Percentiles rank a stretch among this genome's conserved stretches.
These are phyloP conservation scores for Drosophila erecta DNA, from an alignment of 1,140 invertebrate genomes.

Conservation along the genomic window DNA sequence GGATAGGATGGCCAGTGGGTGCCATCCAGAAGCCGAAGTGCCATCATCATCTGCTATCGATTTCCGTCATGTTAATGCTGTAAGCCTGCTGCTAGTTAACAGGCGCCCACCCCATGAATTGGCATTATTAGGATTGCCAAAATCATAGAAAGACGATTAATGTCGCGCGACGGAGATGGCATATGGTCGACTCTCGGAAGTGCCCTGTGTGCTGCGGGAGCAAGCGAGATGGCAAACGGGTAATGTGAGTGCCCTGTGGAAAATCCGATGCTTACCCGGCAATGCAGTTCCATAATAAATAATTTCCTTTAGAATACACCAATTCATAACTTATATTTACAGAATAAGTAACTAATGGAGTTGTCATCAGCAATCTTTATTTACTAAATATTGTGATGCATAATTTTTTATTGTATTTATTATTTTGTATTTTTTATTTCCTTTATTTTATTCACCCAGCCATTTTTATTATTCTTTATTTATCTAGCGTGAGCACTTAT, in stretches of 20 bases:
- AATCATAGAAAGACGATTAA: slow-evolving; percentile 83
- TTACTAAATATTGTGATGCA: too few relatives aligned
- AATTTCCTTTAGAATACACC: too few relatives aligned
- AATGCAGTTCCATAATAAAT: too few relatives aligned
- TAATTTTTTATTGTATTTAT: too few relatives aligned
- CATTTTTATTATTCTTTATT: too few relatives aligned
- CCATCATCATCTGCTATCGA: slow-evolving; percentile 51
- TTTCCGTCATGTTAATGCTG: slow-evolving; percentile 70
- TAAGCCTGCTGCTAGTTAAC: slow-evolving; percentile 73
- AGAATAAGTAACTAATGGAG: too few relatives aligned
- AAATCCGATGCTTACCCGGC: slow-evolving; percentile 17
- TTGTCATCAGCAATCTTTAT: too few relatives aligned
- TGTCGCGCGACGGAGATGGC: slow-evolving; percentile 30
- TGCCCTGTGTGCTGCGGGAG: slow-evolving; percentile 9
- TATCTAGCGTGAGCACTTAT: too few relatives aligned
- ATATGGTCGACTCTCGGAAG: slow-evolving; percentile 8
- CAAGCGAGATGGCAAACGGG: slow-evolving; percentile 40
- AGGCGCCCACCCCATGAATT: slow-evolving; percentile 80
- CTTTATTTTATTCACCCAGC: too few relatives aligned
- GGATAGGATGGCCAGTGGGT: slow-evolving; percentile 32
- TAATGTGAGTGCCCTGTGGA: slow-evolving; percentile 16
- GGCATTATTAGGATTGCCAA: slow-evolving; percentile 82
- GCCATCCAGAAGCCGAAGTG: slow-evolving; percentile 1
- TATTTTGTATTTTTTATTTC: too few relatives aligned
- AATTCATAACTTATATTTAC: too few relatives aligned